phyloP scores from a whole-genome alignment of 2,113 vertebrate genomes.

The Delphinus delphis region DNA sequence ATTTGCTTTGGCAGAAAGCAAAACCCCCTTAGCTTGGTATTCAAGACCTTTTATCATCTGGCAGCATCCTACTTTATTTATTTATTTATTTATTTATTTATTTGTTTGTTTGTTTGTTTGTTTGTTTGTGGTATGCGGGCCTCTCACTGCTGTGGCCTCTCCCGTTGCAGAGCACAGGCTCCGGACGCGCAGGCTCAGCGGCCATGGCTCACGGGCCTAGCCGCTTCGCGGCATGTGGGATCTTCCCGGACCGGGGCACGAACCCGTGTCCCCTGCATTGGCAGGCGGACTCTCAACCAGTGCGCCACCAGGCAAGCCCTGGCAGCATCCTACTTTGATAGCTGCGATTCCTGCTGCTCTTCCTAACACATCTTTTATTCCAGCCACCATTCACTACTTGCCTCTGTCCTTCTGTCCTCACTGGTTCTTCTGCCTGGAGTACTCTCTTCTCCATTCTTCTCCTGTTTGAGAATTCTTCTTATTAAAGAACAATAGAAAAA shows the following conservation, averaged over 20 bases:
- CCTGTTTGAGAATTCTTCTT: neutral
- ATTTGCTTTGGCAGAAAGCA: neutral
- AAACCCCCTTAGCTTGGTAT: neutral
- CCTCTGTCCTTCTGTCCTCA: neutral
- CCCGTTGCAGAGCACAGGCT: too few relatives aligned
- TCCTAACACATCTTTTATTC: neutral
- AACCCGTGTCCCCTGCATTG: too few relatives aligned
- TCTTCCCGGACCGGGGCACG: too few relatives aligned
- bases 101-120: fast-evolving
- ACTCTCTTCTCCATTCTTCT: neutral
- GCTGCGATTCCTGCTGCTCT: neutral
- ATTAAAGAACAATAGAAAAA: neutral
- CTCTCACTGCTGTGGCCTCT: too few relatives aligned
- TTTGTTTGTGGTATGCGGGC: too few relatives aligned
- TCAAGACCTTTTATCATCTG: neutral
- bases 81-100: too few relatives aligned
- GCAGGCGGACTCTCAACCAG: too few relatives aligned
- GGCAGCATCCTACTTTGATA: neutral
- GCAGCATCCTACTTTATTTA: neutral
- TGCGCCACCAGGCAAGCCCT: neutral
- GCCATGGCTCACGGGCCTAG: too few relatives aligned
- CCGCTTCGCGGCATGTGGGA: too few relatives aligned
- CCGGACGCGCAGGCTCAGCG: too few relatives aligned
- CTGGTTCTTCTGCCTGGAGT: neutral
- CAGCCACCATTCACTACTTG: neutral